phyloP scores from a whole-genome alignment of 2,113 vertebrate species.

The Saimiri boliviensis region DNA sequence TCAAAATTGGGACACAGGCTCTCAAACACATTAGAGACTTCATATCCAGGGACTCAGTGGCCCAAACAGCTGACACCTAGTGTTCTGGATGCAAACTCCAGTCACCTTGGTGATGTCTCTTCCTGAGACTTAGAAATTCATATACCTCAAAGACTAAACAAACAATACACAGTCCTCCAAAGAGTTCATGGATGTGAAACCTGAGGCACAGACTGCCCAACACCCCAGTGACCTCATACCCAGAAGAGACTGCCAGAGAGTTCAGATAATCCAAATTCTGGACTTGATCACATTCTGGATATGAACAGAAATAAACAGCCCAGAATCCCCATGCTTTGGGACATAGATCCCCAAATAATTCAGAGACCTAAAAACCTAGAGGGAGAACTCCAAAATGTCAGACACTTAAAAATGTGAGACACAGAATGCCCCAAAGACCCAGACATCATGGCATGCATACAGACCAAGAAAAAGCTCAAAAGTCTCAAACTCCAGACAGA shows the following conservation, averaged over 20 bases:
- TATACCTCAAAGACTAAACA: neutral
- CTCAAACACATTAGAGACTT: neutral
- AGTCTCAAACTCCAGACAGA: neutral
- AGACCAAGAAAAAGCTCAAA: neutral
- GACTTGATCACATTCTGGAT: neutral
- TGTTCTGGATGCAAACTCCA: neutral
- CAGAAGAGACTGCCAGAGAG: neutral
- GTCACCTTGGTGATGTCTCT: neutral
- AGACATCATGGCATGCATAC: neutral
- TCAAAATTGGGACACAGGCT: neutral
- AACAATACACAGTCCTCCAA: neutral
- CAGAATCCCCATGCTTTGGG: neutral
- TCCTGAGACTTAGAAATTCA: neutral
- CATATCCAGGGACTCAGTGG: neutral
- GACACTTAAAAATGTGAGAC: neutral
- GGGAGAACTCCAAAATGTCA: neutral
- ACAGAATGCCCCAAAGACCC: neutral
- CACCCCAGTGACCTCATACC: neutral
- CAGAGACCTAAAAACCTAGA: conserved; percentile 18
- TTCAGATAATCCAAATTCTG: neutral
- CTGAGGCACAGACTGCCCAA: neutral
- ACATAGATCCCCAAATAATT: neutral
- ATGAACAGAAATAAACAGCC: neutral
- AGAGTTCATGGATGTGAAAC: neutral
- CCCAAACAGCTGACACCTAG: neutral